These are phyloP conservation scores for Hesperophylax magnus DNA, from an alignment of 1,140 invertebrate genomes.

Conservation along the genomic window DNA sequence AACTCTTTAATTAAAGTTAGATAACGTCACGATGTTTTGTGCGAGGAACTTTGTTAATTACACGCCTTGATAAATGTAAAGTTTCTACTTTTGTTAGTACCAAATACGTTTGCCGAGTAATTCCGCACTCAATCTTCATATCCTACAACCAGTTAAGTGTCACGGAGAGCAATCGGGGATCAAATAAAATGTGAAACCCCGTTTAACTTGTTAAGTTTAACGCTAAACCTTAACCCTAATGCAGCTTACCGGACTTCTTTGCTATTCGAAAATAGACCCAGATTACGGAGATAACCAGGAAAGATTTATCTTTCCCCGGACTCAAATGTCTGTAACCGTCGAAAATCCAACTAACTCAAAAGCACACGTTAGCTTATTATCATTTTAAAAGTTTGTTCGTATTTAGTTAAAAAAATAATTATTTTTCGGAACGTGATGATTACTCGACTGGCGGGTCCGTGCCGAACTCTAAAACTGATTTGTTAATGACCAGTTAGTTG, in stretches of 20 bases:
- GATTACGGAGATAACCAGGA: neutral
- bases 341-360: no score
- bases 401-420: no score
- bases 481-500: slow-evolving; percentile 15
- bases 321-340: no score
- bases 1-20: neutral
- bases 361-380: no score
- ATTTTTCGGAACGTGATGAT: no score
- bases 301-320: neutral
- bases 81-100: no score
- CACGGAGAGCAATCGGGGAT: slow-evolving; percentile 13
- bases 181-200: slow-evolving; percentile 29
- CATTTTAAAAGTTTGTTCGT: no score
- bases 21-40: no score
- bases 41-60: no score
- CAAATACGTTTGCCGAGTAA: neutral
- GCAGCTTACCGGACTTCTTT: neutral
- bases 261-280: neutral
- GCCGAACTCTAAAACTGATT: neutral
- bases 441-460: no score
- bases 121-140: slow-evolving; percentile 25
- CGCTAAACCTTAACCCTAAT: slow-evolving; percentile 10
- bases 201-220: slow-evolving; percentile 17
- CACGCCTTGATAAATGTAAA: no score
- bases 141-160: neutral